Percentiles rank a stretch among this genome's conserved stretches.
Conservation (phyloP, 2,888 invertebrate species). For the Temnothorax rugatulus region DNA sequence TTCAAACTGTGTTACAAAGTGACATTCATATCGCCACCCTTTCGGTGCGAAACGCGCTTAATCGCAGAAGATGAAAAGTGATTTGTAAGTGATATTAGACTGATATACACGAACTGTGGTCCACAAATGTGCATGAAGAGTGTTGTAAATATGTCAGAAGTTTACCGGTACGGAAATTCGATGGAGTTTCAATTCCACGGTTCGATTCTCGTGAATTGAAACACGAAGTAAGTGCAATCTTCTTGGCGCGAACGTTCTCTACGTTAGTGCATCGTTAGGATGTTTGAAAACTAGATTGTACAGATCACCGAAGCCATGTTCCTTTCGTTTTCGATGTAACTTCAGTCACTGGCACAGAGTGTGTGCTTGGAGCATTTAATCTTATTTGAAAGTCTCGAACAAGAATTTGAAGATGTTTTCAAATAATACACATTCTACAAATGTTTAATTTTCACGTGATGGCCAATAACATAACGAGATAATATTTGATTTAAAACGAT, state of each 20-base stretch:
- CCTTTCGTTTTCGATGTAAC: constrained; percentile 20
- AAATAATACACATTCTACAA: not conserved
- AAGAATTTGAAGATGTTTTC: not conserved
- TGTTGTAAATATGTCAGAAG: constrained; percentile 45
- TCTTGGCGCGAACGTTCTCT: constrained; percentile 35
- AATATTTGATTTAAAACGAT: not conserved
- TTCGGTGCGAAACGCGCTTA: constrained; percentile 5
- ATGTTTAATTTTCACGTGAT: constrained; percentile 18
- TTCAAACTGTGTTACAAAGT: constrained; percentile 21
- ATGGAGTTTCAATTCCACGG: constrained; percentile 20
- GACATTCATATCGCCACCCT: constrained; percentile 9
- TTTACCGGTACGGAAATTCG: constrained; percentile 14
- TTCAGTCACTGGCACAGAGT: not conserved
- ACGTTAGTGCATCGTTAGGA: constrained; percentile 22
- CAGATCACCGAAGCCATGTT: constrained; percentile 22
- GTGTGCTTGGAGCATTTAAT: not conserved
- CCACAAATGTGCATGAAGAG: not conserved
- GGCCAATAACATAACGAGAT: not conserved
- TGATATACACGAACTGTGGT: constrained; percentile 33
- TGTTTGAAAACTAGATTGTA: not conserved
- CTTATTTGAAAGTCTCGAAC: constrained; percentile 4
- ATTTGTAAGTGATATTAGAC: constrained; percentile 48
- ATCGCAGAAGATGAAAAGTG: constrained; percentile 19
- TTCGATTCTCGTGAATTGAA: constrained; percentile 42
- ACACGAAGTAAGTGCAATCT: constrained; percentile 76